Conservation (phyloP, 2,888 invertebrate species). For the Saturnia japonica region DNA sequence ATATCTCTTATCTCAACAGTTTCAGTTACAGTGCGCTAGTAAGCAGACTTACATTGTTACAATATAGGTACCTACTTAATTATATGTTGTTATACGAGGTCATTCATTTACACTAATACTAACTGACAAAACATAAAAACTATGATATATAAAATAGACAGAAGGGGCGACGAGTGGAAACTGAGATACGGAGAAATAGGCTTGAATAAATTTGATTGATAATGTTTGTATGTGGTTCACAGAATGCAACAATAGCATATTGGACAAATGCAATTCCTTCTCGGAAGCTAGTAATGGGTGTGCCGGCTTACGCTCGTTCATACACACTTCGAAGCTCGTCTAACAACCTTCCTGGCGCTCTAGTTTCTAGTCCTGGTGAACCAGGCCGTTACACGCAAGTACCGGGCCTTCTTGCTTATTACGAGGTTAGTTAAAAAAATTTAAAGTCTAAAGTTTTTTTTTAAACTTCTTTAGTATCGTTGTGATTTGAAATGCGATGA, state of each 20-base stretch:
- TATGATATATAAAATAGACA: neutral
- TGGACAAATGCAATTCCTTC: slow-evolving; percentile 87
- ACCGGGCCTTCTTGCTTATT: slow-evolving; percentile 89
- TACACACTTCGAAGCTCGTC: slow-evolving; percentile 84
- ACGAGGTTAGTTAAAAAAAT: slow-evolving; percentile 87
- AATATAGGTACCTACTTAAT: neutral
- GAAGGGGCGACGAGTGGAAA: neutral
- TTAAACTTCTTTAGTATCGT: too few species aligned
- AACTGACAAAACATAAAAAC: neutral
- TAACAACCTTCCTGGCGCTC: slow-evolving; percentile 79
- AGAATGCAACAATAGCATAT: slow-evolving; percentile 87
- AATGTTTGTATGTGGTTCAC: slow-evolving; percentile 25
- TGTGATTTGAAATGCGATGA: too few species aligned
- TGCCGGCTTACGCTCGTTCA: slow-evolving; percentile 90
- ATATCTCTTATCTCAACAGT: neutral
- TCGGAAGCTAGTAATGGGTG: slow-evolving; percentile 86
- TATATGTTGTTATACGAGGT: neutral
- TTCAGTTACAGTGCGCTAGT: neutral
- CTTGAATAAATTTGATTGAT: neutral
- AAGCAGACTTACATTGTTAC: neutral
- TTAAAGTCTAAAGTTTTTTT: too few species aligned
- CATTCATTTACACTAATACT: neutral
- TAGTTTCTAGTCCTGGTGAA: slow-evolving; percentile 84
- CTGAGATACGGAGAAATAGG: neutral
- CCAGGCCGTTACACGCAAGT: slow-evolving; percentile 86